Base-by-base conservation (phyloP, 2,113 vertebrate genomes). In the Isichthys henryi region DNA sequence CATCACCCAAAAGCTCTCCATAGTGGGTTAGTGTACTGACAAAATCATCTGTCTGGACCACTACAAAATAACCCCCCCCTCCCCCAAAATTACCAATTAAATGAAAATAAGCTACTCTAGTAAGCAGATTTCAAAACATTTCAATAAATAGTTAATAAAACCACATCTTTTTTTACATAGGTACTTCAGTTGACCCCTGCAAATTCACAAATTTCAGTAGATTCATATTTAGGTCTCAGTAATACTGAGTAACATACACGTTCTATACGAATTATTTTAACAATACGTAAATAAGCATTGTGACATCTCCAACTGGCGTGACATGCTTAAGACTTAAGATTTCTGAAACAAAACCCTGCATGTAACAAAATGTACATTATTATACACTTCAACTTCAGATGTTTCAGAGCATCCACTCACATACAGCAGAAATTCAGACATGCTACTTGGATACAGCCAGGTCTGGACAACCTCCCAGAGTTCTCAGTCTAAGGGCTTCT, bases 291-390 rank as follows among this genome's bases (percentile, higher is more conserved):
- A 94, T 93, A 95, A 91, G 90, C 86, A 90, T 91, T 88, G 93
- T 92, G 90, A 95, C 92, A 92, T 92, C 92, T 95, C 91, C 91
- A 87, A 48, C 95, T 94, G 93, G 94, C 92, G 92, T 35, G 93
- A 94, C 95, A 94, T 95, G 93, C 90, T 94, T 95, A 96, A 96
- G 93, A 96, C 95, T 94, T 89, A 92, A 95, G 97, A 99, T 98
- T 99, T 99, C 96, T 99, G 97, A 97, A 99, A 99, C 98, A 99
- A 98, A 98, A 99, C 98, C 98, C 96, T 97, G 94, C 96, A 96
- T 91, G 90, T 90, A 89, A 90, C 50, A 87, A 87, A 87, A 35
- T 35, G 53, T 91, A 92, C 93, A 92, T 92, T 88, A 10, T 97
- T 88, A 9, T 97, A 97, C 97, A 95, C 97, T 98, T 97, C 94